Evolutionary conservation across 2,888 invertebrate genomes (phyloP).

Genomic region (Biston betularia): DNA sequence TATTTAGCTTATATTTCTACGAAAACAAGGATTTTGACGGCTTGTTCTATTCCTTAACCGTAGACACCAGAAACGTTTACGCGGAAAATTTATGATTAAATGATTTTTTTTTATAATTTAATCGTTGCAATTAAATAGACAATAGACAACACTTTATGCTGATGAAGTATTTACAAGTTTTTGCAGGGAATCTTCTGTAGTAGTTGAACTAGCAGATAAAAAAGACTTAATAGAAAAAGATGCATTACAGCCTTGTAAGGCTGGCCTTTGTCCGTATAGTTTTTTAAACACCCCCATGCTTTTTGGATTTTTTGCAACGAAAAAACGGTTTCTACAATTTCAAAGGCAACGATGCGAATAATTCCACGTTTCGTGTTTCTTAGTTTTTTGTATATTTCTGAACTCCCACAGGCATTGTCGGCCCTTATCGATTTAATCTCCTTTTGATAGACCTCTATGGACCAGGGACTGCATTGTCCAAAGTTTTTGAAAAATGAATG

Average conservation of each 20-base stretch:
- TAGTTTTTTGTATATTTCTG: conserved; percentile 72
- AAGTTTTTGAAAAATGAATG: conserved; percentile 61
- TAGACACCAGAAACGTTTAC: too few relatives aligned
- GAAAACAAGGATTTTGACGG: too few relatives aligned
- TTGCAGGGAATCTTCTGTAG: neutral
- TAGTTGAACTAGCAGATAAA: neutral
- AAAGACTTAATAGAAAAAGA: conserved; percentile 60
- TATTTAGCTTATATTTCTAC: too few relatives aligned
- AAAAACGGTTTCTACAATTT: conserved; percentile 82
- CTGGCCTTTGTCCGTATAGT: conserved; percentile 78
- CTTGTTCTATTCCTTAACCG: too few relatives aligned
- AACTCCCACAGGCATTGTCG: conserved; percentile 80
- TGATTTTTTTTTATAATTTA: too few relatives aligned
- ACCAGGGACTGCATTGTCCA: conserved; percentile 76
- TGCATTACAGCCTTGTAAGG: conserved; percentile 60
- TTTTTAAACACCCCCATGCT: conserved; percentile 81
- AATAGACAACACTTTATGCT: too few relatives aligned
- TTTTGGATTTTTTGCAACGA: conserved; percentile 69
- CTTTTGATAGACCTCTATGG: conserved; percentile 84
- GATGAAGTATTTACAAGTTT: neutral
- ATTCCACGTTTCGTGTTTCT: conserved; percentile 85
- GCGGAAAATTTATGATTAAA: too few relatives aligned
- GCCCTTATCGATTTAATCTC: conserved; percentile 81
- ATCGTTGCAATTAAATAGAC: too few relatives aligned
- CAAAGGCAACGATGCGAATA: conserved; percentile 85